Base-by-base conservation (phyloP, 2,888 invertebrate genomes). In the Brachycybe producta region DNA sequence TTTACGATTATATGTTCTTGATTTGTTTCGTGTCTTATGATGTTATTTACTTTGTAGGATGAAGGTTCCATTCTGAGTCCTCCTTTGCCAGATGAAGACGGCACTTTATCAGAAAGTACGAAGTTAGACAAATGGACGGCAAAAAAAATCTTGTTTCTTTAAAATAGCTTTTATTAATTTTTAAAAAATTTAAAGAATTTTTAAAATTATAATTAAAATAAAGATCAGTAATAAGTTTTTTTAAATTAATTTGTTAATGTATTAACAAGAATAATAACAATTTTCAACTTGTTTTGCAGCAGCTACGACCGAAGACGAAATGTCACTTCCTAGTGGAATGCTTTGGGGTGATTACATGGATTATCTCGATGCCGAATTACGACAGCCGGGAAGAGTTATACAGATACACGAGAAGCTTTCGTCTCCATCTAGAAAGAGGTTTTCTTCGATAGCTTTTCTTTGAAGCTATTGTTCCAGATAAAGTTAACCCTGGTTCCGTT, bases 401-500 rank as follows among this genome's bases (percentile, higher is more conserved):
- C 87, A 92, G 58, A 73, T 95, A 39, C 94, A 94, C 67, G 90
- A 91, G 58, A 95, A 94, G 64, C 70, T 97, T 0, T 90, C 90
- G 0, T 88, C 87, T 41, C 92, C 92, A 0, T 84, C 87, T 1
- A 74, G 87, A n/a, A 77, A 83, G 49, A 75, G 84, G 34, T 46
- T 11, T n/a, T 19, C 5, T 5, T 28, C 19, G 24, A 23, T 11
- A 53, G 49, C 19, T 34, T 52, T 21, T 36, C 32, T 28, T 23
- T 15, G 38, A 49, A 24, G 40, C 5, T 26, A 26, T 17, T 15
- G 15, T 39, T 52, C 19, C 23, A 17, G 21, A 13, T 53, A 53
- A 11, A 52, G 15, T 19, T 21, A 38, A 38, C 8, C n/a, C n/a
- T n/a, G n/a, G n/a, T 15, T 38, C 8, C 15, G 8, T n/a, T n/a